A percentile compares a stretch with the other conserved stretches of the same genome.
Evolutionary conservation across 2,797 vertebrate species (phyloP).

Genomic region (Melanotaenia maccullochi): DNA sequence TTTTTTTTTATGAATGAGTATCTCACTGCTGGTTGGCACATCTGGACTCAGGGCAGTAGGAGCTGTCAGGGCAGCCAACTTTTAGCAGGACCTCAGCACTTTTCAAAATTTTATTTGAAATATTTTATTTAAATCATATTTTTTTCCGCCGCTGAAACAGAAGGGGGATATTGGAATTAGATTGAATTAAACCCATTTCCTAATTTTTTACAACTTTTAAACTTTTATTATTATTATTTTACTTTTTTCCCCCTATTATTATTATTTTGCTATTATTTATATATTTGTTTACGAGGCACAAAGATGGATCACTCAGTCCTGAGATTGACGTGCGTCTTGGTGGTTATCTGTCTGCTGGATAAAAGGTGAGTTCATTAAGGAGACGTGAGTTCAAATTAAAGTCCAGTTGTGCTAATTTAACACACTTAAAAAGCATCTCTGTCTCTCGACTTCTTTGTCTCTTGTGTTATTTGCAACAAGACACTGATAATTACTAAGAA

Average conservation of each 20-base stretch:
- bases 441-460: no score
- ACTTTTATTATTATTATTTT: not conserved
- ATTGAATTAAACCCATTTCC: constrained; percentile 11
- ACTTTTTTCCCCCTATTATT: not conserved
- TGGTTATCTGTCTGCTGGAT: constrained; percentile 73
- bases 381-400: not conserved
- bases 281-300: constrained; percentile 28
- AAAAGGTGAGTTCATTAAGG: constrained; percentile 76
- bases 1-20: constrained; percentile 68
- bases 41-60: constrained; percentile 61
- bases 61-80: constrained; percentile 60
- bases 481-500: no score
- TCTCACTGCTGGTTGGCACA: constrained; percentile 69
- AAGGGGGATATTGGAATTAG: constrained; percentile 59
- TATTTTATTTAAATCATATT: not conserved
- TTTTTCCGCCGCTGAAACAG: constrained; percentile 31
- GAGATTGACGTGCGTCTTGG: constrained; percentile 72
- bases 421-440: not conserved
- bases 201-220: constrained; percentile 16
- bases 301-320: constrained; percentile 75
- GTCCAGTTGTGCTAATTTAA: constrained; percentile 3
- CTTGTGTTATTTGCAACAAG: no score
- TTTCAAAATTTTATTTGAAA: not conserved
- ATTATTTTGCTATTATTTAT: constrained; percentile 4
- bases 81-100: constrained; percentile 50